Base-by-base conservation (phyloP, 2,888 invertebrate genomes). In the Epinotia brunnichana region DNA sequence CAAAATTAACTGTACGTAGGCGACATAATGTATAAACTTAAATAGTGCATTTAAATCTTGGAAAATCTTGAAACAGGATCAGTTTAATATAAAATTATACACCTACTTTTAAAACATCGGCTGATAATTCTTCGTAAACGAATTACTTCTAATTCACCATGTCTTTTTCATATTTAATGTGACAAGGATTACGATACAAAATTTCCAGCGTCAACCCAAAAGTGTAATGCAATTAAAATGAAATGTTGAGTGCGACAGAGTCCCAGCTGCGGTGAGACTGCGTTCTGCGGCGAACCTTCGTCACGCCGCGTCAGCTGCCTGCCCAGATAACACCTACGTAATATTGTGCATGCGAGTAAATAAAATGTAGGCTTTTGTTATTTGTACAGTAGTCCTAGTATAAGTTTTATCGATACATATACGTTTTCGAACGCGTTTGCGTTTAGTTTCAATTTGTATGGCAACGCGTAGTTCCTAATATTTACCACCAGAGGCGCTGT, bases 201-300 rank as follows among this genome's bases (percentile, higher is more conserved):
- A 74, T 78, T 76, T 57, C 63, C 24, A 73, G 51, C 62, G 62
- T 24, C 48, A 69, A 63, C 68, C 68, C 51, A 41, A 69, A 78
- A 81, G 77, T 75, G 78, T 81, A 82, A 81, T 81, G 78, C 79
- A 80, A 81, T 84, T 81, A 82, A 83, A 82, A 81, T 81, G 80
- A 80, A 81, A 81, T 84, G 54, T 79, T 83, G 78, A 76, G 62
- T 79, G 75, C 68, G 76, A 67, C 77, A 75, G 64, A 79, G 77
- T 75, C 76, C 77, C 83, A 83, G 80, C 79, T 83, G 82, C 79
- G 84, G 78, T 71, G 73, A 71, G 78, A 76, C 77, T 79, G 80
- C 81, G 80, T 79, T 81, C 77, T 83, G 84, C 59, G 86, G 86
- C 69, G 74, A 77, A 84, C 86, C 86, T 83, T 82, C 85, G 83